These are phyloP conservation scores for Danio choprae DNA, from an alignment of 2,797 vertebrate genomes.

Conservation along the genomic window DNA sequence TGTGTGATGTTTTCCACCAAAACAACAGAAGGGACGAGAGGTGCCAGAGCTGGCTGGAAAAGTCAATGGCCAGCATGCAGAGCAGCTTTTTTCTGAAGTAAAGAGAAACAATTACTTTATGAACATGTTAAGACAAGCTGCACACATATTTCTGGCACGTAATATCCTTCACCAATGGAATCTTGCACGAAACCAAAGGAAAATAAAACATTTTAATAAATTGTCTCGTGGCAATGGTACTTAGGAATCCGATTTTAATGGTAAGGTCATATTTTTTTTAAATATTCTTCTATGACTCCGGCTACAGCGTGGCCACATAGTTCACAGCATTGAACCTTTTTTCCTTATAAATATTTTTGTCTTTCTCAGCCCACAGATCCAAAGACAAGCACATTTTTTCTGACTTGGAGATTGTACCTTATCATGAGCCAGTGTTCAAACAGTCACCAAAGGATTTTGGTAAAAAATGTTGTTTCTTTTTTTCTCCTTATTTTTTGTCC, in stretches of 20 bases:
- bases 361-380: too few relatives aligned
- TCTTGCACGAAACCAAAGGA: not conserved
- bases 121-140: not conserved
- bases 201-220: not conserved
- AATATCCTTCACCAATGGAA: not conserved
- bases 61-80: not conserved
- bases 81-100: not conserved
- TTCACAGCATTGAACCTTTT: too few relatives aligned
- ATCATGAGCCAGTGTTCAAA: too few relatives aligned
- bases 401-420: too few relatives aligned
- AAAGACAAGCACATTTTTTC: too few relatives aligned
- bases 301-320: too few relatives aligned
- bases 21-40: not conserved
- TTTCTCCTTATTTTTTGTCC: too few relatives aligned
- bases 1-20: not conserved
- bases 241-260: not conserved
- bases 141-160: not conserved
- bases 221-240: not conserved
- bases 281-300: too few relatives aligned
- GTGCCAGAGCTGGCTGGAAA: conserved; percentile 5
- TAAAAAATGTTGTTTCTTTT: too few relatives aligned
- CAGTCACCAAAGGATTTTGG: too few relatives aligned
- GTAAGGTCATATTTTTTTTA: not conserved
- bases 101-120: not conserved
- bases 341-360: too few relatives aligned